phyloP scores from a whole-genome alignment of 37 sponge, comb jelly and placozoan genomes.

The Chondrilla cf. caribensis region DNA sequence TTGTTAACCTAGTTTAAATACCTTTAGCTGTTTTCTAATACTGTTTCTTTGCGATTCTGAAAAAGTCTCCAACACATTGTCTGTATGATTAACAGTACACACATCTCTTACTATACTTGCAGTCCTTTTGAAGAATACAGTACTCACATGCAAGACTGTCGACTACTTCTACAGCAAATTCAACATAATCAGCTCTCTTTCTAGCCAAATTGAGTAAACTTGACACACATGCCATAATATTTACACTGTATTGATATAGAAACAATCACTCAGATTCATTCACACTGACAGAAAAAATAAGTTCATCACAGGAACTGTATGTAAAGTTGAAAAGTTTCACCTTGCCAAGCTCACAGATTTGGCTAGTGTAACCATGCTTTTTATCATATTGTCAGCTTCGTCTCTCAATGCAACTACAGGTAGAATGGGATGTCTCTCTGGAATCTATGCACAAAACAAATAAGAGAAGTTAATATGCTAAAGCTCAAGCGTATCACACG shows the following conservation, averaged over 20 bases:
- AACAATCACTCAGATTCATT: not conserved
- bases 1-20: no score
- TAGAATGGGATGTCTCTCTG: conserved; percentile 48
- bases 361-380: conserved; percentile 42
- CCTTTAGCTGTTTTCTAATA: conserved; percentile 89
- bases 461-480: no score
- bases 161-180: conserved; percentile 22
- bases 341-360: conserved; percentile 27
- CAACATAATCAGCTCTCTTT: conserved; percentile 45
- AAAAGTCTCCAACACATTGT: not conserved
- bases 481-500: no score
- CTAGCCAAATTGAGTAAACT: conserved; percentile 73
- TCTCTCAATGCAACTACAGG: conserved; percentile 49
- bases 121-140: not conserved
- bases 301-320: no score
- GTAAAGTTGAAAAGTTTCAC: no score
- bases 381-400: conserved; percentile 54
- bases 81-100: not conserved
- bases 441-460: not conserved
- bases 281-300: no score
- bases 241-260: conserved; percentile 54
- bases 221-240: conserved; percentile 81
- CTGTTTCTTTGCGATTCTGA: conserved; percentile 77
- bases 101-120: not conserved
- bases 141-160: not conserved